Base-by-base conservation (phyloP, 2,797 vertebrate genomes). In the Acanthurus lineatus region DNA sequence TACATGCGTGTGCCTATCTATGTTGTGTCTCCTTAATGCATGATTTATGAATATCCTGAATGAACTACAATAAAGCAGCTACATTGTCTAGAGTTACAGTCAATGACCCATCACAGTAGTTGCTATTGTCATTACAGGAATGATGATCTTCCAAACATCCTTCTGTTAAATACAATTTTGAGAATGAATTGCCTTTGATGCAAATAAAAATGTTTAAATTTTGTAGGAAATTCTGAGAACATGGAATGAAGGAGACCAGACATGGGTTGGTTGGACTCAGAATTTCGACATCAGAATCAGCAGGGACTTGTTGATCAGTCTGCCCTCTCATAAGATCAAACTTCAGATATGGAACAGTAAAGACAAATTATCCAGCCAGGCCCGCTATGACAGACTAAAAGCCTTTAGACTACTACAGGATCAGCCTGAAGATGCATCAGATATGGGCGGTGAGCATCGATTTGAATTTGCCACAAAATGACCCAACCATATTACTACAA, bases 201-300 rank as follows among this genome's bases (percentile, higher is more conserved):
- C 25, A 38, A 69, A 77, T 58, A 38, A 44, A 20, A 28, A 57
- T 56, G 6, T 63, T 2, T 51, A 3, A 15, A n/a, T 49, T 76
- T 83, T 73, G 71, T 69, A 22, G 67, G 73, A 97, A 96, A 81
- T 94, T 45, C 6, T 97, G 67, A 94, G 72, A 65, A 94, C 94
- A 0, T 97, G 96, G 96, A 54, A 79, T 11, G 96, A 97, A 69
- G 91, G 89, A 38, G 91, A 93, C 60, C 91, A 87, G 85, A 79
- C 91, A 5, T 98, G 97, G 97, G 63, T 97, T 16, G 92, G 93
- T 0, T 97, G 96, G 96, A 91, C 68, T 58, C 94, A 97, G 19
- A 86, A 69, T 14, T 86, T 95, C 51, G 89, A 87, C 16, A 51
- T 96, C 11, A 61, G 32, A 0, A 80, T 97, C 82, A 94, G 92